phyloP scores from a whole-genome alignment of 2,888 invertebrate species.

The Oscheius myriophilus region DNA sequence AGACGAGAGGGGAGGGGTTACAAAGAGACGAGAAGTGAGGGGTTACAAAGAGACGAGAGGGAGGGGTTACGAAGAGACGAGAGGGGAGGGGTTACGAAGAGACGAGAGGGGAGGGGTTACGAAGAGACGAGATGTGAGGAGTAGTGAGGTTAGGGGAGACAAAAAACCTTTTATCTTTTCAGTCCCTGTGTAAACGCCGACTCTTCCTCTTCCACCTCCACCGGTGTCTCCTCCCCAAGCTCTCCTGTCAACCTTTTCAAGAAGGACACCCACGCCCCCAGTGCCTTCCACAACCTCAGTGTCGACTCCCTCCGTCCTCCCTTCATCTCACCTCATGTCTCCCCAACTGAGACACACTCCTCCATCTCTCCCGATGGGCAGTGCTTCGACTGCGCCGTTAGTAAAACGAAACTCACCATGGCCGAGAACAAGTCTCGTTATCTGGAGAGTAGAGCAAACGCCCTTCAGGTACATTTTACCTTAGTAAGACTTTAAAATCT shows the following conservation, averaged over 20 bases:
- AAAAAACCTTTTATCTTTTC: not conserved
- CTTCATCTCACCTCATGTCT: constrained; percentile 28
- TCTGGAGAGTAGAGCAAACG: constrained; percentile 34
- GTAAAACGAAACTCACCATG: constrained; percentile 39
- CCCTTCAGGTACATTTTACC: constrained; percentile 30
- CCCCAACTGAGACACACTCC: constrained; percentile 30
- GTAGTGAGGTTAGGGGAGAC: not conserved
- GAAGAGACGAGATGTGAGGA: too few relatives aligned
- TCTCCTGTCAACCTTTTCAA: constrained; percentile 29
- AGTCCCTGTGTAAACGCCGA: not conserved
- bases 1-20: too few relatives aligned
- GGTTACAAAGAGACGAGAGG: too few relatives aligned
- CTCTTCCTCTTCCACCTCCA: constrained; percentile 10
- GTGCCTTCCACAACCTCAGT: constrained; percentile 30
- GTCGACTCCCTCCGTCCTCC: constrained; percentile 28
- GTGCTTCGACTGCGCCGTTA: constrained; percentile 50
- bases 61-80: too few relatives aligned
- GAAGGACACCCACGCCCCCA: constrained; percentile 21
- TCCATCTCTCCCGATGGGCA: constrained; percentile 28
- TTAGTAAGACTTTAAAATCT: not conserved
- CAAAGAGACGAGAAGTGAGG: too few relatives aligned
- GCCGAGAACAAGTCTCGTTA: constrained; percentile 42
- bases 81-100: too few relatives aligned
- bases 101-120: too few relatives aligned
- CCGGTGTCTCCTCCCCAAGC: constrained; percentile 9